Conservation (phyloP, 2,113 vertebrate species). For the Accipiter cooperii region DNA sequence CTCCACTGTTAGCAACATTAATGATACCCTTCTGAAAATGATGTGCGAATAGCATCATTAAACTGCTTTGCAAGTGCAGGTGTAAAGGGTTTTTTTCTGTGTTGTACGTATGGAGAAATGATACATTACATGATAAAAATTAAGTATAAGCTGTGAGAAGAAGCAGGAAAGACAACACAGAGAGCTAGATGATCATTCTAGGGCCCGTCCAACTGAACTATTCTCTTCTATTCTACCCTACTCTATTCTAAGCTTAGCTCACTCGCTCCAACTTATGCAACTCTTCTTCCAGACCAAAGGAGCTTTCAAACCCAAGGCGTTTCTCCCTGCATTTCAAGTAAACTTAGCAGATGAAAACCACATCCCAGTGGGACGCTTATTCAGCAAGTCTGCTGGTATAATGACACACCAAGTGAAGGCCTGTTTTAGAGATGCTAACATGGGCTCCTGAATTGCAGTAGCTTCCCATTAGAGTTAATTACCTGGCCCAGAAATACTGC, state of each 20-base stretch:
- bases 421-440: background rate
- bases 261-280: background rate
- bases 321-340: background rate
- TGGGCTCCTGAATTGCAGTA: background rate
- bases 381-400: background rate
- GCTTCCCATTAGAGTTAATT: background rate
- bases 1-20: background rate
- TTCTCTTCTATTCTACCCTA: background rate
- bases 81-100: background rate
- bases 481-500: background rate
- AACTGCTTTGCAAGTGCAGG: background rate
- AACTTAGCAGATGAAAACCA: background rate
- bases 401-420: background rate
- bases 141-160: background rate
- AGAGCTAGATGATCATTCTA: background rate
- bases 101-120: background rate
- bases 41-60: background rate
- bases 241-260: background rate
- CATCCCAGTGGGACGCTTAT: background rate
- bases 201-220: background rate
- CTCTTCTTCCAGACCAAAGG: background rate
- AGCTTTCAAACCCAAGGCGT: background rate
- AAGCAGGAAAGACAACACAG: background rate
- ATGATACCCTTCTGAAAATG: slow-evolving; percentile 8
- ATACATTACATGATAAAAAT: background rate